Base-by-base conservation (phyloP, 2,113 vertebrate species). In the Pholis gunnellus region DNA sequence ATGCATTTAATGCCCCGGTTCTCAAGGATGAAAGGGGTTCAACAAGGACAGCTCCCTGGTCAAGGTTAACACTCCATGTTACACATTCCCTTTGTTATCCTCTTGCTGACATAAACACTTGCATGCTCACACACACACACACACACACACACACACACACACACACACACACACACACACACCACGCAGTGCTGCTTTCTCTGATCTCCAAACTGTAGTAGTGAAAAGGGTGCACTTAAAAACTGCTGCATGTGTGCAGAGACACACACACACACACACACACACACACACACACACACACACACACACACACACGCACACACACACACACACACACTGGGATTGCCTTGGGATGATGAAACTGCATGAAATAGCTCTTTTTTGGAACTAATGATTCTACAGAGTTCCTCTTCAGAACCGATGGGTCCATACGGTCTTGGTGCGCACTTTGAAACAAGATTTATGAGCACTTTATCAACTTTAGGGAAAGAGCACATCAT, bases 321-420 rank as follows among this genome's bases (percentile, higher is more conserved):
- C 29, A 31, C 29, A 31, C 34, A 34, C 34, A 34, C 38, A 50
- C 18, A 50, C 48, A 50, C 18, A 70, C 27, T n/a, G 69, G 77
- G 65, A 88, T 72, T 81, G 78, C 79, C 86, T 84, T 69, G 59
- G 72, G 71, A 90, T 94, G 92, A 94, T 93, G 93, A 91, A 93
- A 93, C 67, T 22, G 40, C 11, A 17, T 89, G 93, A 94, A 94
- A 94, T 72, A 9, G 38, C 73, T 83, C 42, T 83, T 87, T 89
- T 88, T 86, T 75, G 38, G 81, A 81, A 73, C 69, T 91, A 92
- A 92, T 86, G 87, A 90, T 82, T 89, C 81, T 52, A 67, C 73
- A 69, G 72, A 57, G 6, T 82, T 87, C 82, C 27, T 84, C 77
- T 38, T 85, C n/a, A 66, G 44, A 80, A 87, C 20, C 22, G n/a